Base-by-base conservation (phyloP, 2,888 invertebrate genomes). In the Lepidonotus clava region DNA sequence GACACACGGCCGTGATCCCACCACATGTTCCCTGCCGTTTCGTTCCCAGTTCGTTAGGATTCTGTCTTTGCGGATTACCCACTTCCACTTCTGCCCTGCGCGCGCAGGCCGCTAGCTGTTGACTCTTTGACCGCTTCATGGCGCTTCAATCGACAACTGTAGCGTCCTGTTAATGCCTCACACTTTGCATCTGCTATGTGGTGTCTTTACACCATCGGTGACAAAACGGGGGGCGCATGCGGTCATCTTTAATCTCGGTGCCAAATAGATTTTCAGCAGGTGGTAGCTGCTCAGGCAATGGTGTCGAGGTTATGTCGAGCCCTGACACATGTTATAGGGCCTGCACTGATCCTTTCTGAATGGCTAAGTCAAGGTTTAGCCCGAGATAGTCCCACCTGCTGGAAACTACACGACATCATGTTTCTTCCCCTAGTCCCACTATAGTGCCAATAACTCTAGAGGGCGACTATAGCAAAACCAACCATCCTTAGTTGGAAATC, bases 101-200 rank as follows among this genome's bases (percentile, higher is more conserved):
- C 24, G 36, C 34, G 36, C 80, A 80, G 1, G 14, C 11, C 18
- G 28, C 32, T 80, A 46, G 46, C n/a, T n/a, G n/a, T 24, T 77
- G 38, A 40, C 80, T 41, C 41, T 24, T 51, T 80, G 80, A 21
- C 80, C 80, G 80, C 80, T 6, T 46, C 80, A 41, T 80, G 80
- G 51, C 80, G 80, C 80, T 34, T 80, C 80, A 32, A 46, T 51
- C 80, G 51, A 41, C 46, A 4, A 80, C 80, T 80, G 80, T 80
- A 46, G 80, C 51, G 80, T 80, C 46, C 46, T 28, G 28, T 40
- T 46, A 40, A 6, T 41, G 40, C 41, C 4, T 14, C 11, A 41
- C 56, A n/a, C 71, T 71, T 71, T 71, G 71, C 71, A 71, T 38
- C n/a, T 71, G 8, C 8, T 18, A 46, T n/a, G n/a, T n/a, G n/a